Percentiles rank a stretch among this genome's conserved stretches.
Conservation (phyloP, 2,113 vertebrate species). For the Australoheros scitulus region DNA sequence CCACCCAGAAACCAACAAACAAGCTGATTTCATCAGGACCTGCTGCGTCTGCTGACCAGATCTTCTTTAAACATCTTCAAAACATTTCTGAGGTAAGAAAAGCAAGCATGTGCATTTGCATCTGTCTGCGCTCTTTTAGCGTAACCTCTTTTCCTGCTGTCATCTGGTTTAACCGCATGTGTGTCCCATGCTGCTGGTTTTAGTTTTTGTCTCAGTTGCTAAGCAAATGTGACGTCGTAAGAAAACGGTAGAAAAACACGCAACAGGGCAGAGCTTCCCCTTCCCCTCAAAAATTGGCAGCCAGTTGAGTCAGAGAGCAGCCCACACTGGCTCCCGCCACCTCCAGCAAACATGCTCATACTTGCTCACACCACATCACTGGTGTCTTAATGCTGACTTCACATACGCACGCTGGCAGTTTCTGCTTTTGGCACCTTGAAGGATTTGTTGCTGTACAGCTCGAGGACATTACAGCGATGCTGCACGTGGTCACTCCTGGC, state of each 20-base stretch:
- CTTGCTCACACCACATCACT: not conserved
- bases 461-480: not conserved
- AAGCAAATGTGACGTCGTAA: not conserved
- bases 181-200: not conserved
- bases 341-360: not conserved
- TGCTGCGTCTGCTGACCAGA: not conserved
- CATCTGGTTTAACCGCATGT: not conserved
- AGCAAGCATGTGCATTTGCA: not conserved
- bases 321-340: not conserved
- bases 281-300: constrained; percentile 1
- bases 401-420: not conserved
- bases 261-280: constrained; percentile 41
- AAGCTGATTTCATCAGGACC: not conserved
- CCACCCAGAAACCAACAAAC: not conserved
- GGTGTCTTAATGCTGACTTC: not conserved
- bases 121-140: not conserved
- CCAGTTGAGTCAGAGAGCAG: not conserved
- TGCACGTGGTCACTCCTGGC: not conserved
- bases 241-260: constrained; percentile 3
- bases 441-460: not conserved
- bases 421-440: not conserved
- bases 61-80: not conserved
- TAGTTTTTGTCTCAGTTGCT: not conserved
- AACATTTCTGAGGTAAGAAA: not conserved
- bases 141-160: not conserved